These are phyloP conservation scores for Crocidura indochinensis DNA, from an alignment of 2,797 vertebrate species.

Conservation along the genomic window DNA sequence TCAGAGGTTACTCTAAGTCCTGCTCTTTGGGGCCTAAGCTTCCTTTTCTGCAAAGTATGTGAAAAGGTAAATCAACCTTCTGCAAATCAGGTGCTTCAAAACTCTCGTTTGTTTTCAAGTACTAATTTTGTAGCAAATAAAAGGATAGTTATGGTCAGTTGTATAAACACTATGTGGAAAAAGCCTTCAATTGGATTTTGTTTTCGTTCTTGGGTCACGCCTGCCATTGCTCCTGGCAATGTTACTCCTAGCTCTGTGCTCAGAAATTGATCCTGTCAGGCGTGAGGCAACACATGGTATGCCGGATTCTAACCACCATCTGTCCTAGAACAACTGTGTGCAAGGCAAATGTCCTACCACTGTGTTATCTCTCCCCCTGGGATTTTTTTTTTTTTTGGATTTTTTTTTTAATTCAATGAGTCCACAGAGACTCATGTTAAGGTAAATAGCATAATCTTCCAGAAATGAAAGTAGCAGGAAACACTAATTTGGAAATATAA, in stretches of 20 bases:
- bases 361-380: too few species aligned
- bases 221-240: too few species aligned
- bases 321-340: too few species aligned
- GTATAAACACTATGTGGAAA: background rate
- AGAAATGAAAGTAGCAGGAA: background rate
- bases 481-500: background rate
- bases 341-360: too few species aligned
- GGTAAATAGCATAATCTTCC: background rate
- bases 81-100: background rate
- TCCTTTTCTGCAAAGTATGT: slow-evolving; percentile 25
- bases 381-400: too few species aligned
- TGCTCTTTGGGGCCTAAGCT: background rate
- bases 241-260: too few species aligned
- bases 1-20: too few species aligned
- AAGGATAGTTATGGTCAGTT: background rate
- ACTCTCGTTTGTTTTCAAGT: background rate
- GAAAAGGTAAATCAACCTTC: slow-evolving; percentile 32
- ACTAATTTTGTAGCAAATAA: slow-evolving; percentile 25
- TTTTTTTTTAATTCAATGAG: slow-evolving; percentile 3
- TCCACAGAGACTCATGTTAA: background rate
- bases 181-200: background rate
- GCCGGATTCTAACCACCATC: too few species aligned
- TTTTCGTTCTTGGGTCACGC: background rate
- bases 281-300: too few species aligned
- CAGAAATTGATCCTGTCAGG: too few species aligned